Base-by-base conservation (phyloP, 2,797 vertebrate species). In the Xenentodon cancila region DNA sequence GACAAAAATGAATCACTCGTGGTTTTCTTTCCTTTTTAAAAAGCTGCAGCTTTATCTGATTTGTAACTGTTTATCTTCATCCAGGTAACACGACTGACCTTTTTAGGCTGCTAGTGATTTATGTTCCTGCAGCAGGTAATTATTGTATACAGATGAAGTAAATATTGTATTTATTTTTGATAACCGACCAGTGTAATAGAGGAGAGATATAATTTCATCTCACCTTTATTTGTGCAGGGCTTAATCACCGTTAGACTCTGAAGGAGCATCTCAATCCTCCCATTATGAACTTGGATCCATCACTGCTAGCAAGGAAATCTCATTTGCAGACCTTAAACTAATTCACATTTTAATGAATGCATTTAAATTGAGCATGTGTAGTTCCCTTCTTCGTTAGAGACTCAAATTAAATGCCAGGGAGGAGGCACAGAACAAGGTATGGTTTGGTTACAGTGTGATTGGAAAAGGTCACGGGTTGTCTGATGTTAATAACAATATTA, bases 161-260 rank as follows among this genome's bases (percentile, higher is more conserved):
- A 68, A 61, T 83, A 45, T 77, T 75, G 66, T 1, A 71, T 71
- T 68, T 40, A 52, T 60, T 66, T 60, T 63, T 64, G 53, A 62
- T 58, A 51, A 49, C 19, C 44, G 18, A 50, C 40, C 45, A 43
- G 7, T 44, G 34, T 13, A 53, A 52, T 2, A 19, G 9, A 52
- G 22, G 21, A 48, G 37, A 37, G 69, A 60, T n/a, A 77, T 70
- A 58, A 34, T 67, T 63, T 46, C 17, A 47, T 18, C 43, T 22
- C 20, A 18, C 55, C 16, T 59, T 57, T 62, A 46, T 73, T 45
- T 65, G 52, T 18, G 25, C 30, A 5, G 7, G 1, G 63, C 48
- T 59, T 66, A 64, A 72, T 74, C 37, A 69, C 47, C 54, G 30
- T 44, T 62, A 47, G 22, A 53, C 15, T 53, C 18, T 46, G 50